Base-by-base conservation (phyloP, 2,113 vertebrate species). In the Glaucomys volans region DNA sequence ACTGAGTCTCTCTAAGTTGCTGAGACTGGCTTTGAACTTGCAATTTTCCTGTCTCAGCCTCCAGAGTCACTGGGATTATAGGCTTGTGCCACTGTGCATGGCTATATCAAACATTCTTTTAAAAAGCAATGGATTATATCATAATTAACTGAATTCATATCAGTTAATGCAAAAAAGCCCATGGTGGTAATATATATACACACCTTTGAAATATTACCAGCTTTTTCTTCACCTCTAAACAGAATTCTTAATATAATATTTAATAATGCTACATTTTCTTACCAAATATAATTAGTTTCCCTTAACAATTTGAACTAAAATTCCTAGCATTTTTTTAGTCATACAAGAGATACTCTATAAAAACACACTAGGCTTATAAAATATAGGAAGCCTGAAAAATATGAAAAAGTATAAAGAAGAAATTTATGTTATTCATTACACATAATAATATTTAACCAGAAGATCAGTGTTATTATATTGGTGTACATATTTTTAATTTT, bases 131-230 rank as follows among this genome's bases (percentile, higher is more conserved):
- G 14, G 52, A 72, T 32, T 91, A 66, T 96, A 44, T 72, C 44
- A 92, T 2, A 37, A 37, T 64, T 87, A 92, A 79, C n/a, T 96
- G 8, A 74, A 86, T 94, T 72, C 11, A 93, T 67, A 86, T 94
- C 37, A 90, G 83, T 94, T 37, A 92, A 52, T 62, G 87, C 44
- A 82, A 75, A 80, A 90, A 75, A 91, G 52, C 52, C n/a, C 8
- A 79, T 66, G 85, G 93, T 37, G 59, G n/a, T 10, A 26, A 91
- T 50, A 93, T 4, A 94, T 0, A 80, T 7, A 85, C 9, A 75
- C 30, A 77, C 12, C 20, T 91, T 52, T 88, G 42, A 95, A 91
- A 83, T 74, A 89, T 2, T 84, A 94, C 3, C 32, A 91, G 17
- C 12, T 74, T 74, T 79, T 89, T 74, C 86, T 8, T 83, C 54